These are phyloP conservation scores for Cyanocitta stelleri DNA, from an alignment of 2,113 vertebrate genomes.

Conservation along the genomic window DNA sequence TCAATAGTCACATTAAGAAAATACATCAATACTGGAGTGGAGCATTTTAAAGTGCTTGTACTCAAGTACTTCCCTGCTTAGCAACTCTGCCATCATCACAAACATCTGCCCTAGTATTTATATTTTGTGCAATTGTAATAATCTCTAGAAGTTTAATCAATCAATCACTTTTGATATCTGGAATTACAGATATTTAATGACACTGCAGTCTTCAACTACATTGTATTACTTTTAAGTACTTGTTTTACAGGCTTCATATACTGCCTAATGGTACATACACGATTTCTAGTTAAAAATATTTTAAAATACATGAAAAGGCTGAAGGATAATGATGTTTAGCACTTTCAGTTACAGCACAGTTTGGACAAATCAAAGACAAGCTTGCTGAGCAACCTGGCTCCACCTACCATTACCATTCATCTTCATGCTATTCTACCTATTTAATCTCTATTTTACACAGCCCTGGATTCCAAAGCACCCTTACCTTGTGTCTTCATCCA, in stretches of 20 bases:
- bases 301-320: neutral
- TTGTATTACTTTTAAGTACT: neutral
- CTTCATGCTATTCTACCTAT: neutral
- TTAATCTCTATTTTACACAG: neutral
- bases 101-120: neutral
- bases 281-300: neutral
- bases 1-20: neutral
- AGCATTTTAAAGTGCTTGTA: neutral
- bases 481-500: neutral
- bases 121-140: neutral
- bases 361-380: neutral
- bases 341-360: neutral
- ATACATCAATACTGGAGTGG: neutral
- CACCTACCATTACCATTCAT: neutral
- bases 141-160: neutral
- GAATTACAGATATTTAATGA: neutral
- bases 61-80: neutral
- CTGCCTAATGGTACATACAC: neutral
- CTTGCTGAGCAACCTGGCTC: neutral
- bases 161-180: neutral
- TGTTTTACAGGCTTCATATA: neutral
- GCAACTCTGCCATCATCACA: neutral
- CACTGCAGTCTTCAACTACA: neutral
- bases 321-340: neutral
- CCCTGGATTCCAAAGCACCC: neutral